These are phyloP conservation scores for Alaudala cheleensis DNA, from an alignment of 2,113 vertebrate species.

Conservation along the genomic window DNA sequence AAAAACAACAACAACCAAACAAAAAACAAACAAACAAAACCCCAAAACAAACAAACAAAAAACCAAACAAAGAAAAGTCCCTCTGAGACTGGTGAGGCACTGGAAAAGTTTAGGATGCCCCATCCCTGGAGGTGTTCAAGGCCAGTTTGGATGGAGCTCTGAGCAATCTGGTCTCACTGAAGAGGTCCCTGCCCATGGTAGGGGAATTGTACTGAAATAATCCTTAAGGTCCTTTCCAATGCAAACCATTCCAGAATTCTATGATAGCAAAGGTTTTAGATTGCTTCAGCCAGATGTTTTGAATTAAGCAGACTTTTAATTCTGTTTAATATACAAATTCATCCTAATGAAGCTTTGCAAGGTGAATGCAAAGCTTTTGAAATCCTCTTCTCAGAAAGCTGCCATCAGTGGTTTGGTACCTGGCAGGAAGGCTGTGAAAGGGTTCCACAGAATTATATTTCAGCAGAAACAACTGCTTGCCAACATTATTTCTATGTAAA, in stretches of 20 bases:
- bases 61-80: too few relatives aligned
- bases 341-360: not conserved
- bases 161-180: rapidly evolving
- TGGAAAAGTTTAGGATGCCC: not conserved
- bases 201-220: not conserved
- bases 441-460: not conserved
- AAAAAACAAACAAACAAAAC: too few relatives aligned
- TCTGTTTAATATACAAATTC: not conserved
- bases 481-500: not conserved
- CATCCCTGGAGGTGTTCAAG: not conserved
- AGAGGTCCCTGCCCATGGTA: not conserved
- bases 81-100: rapidly evolving
- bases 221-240: not conserved
- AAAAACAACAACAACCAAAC: too few relatives aligned
- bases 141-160: not conserved
- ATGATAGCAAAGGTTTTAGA: not conserved
- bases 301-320: not conserved
- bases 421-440: not conserved
- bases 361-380: not conserved
- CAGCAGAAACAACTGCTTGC: not conserved
- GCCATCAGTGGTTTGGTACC: not conserved
- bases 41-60: too few relatives aligned
- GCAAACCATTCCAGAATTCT: not conserved
- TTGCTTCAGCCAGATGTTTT: not conserved
- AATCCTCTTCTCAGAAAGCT: not conserved